Evolutionary conservation across 2,113 vertebrate genomes (phyloP).

Genomic region (Ophthalmolycus amberensis): DNA sequence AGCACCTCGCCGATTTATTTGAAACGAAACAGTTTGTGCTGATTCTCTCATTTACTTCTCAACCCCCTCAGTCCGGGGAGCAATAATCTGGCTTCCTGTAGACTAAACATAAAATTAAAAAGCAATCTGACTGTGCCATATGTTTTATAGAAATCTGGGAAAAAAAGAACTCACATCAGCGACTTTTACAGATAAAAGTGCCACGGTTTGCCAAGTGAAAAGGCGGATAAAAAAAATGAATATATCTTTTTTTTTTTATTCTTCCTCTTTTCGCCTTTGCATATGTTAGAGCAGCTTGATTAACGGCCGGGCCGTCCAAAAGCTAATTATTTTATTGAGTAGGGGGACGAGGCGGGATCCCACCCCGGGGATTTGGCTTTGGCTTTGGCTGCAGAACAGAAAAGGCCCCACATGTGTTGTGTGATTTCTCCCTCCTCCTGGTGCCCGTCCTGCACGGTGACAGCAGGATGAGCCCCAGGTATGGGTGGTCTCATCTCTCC

Average conservation of each 20-base stretch:
- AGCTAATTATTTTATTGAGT: conserved; percentile 89
- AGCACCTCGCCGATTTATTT: conserved; percentile 77
- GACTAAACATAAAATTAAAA: conserved; percentile 88
- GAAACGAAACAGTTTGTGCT: conserved; percentile 80
- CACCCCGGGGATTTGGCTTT: conserved; percentile 84
- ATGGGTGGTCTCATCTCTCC: conserved; percentile 85
- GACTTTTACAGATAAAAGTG: conserved; percentile 84
- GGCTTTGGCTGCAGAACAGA: conserved; percentile 79
- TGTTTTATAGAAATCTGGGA: conserved; percentile 78
- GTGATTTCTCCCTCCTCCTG: conserved; percentile 73
- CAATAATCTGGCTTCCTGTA: conserved; percentile 85
- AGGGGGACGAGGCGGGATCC: conserved; percentile 80
- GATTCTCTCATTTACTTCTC: conserved; percentile 75
- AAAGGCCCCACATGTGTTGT: conserved; percentile 73
- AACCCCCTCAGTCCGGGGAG: conserved; percentile 61
- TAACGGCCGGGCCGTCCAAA: conserved; percentile 80
- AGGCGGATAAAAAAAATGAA: conserved; percentile 75
- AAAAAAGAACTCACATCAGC: conserved; percentile 80
- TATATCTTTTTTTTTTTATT: conserved; percentile 47
- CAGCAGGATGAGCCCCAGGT: conserved; percentile 84
- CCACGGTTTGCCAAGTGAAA: conserved; percentile 69
- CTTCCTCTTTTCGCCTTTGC: conserved; percentile 69
- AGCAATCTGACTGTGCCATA: conserved; percentile 77
- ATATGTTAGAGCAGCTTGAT: conserved; percentile 84
- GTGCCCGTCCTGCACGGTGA: conserved; percentile 67